Base-by-base conservation (phyloP, 2,113 vertebrate genomes). In the Dascyllus trimaculatus region DNA sequence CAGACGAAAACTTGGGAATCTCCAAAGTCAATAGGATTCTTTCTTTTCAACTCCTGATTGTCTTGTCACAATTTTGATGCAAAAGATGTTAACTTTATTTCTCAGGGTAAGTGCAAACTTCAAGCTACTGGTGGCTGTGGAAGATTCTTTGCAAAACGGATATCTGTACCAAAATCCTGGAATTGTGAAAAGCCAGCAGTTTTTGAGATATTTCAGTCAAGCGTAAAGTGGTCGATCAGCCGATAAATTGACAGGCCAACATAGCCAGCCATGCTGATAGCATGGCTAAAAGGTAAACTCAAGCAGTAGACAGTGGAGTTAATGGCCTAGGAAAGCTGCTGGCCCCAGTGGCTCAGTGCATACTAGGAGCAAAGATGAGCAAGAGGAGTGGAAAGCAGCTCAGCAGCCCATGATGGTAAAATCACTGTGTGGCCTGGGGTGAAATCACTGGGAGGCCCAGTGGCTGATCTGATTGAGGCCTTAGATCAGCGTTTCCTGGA, bases 391-490 rank as follows among this genome's bases (percentile, higher is more conserved):
- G 59, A 81, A 71, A 65, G 38, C 0, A 2, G 18, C 54, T 64
- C 18, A 63, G 52, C 13, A 73, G 22, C 6, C 51, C 48, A 62
- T 72, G 54, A 65, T 59, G 1, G 51, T 71, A 48, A 76, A 72
- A 72, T 63, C 32, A 22, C n/a, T 11, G 24, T 0, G 18, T 57
- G 32, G 58, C 65, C 59, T 45, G 64, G 35, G 65, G 70, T 70
- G 48, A 81, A 66, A 83, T 69, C 65, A 70, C 43, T 17, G 21
- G 46, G 48, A 71, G 66, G 60, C 59, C 22, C 19, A 22, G 64
- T 11, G 21, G 45, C 32, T 72, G 69, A 74, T 78, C 65, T 67
- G 65, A 66, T 53, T 53, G 61, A 71, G 51, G 46, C 62, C 71
- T 73, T 46, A 73, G 38, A 60, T 78, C 53, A 70, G 48, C 22